These are phyloP conservation scores for Pristionchus fissidentatus DNA, from an alignment of 2,888 invertebrate species.

Conservation along the genomic window DNA sequence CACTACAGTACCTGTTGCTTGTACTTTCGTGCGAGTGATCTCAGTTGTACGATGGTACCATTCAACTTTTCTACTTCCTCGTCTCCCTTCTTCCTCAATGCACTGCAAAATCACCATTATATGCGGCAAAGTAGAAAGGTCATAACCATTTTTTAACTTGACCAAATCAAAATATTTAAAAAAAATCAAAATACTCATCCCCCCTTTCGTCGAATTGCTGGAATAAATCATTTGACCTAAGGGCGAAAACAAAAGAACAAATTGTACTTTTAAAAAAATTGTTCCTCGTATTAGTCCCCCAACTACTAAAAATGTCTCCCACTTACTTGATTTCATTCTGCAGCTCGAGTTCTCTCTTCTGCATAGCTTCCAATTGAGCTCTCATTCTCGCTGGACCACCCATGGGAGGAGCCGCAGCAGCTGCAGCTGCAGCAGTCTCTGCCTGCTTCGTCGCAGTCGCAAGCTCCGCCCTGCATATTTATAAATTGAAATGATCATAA, in stretches of 20 bases:
- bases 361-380: not conserved
- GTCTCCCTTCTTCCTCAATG: not conserved
- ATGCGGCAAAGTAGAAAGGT: too few species aligned
- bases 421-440: not conserved
- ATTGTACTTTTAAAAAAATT: too few species aligned
- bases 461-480: constrained; percentile 11
- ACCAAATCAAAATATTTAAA: too few species aligned
- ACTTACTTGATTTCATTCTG: constrained; percentile 32
- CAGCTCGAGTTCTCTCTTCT: too few species aligned
- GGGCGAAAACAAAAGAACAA: too few species aligned
- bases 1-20: not conserved
- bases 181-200: too few species aligned
- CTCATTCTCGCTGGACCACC: not conserved
- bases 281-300: too few species aligned
- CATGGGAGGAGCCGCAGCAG: not conserved
- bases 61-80: not conserved
- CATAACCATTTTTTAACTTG: too few species aligned
- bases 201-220: too few species aligned
- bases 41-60: not conserved
- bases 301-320: not conserved
- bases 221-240: too few species aligned
- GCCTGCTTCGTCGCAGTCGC: not conserved
- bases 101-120: not conserved
- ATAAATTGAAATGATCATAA: too few species aligned
- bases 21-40: not conserved